phyloP scores from a whole-genome alignment of 2,888 invertebrate species.

The Drosophila formosana region DNA sequence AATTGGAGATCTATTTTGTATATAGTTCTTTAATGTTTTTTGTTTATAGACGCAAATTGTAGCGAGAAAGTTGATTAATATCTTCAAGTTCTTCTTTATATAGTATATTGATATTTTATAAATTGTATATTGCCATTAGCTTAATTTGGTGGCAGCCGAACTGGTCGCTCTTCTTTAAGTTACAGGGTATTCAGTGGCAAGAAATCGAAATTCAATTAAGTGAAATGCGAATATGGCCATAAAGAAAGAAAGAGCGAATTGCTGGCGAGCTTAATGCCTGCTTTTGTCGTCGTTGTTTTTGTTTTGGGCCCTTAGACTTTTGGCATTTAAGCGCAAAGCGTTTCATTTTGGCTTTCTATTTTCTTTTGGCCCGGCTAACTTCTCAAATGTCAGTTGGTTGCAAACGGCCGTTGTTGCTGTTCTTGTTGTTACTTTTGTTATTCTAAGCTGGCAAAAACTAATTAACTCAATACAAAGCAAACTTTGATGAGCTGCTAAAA shows the following conservation, averaged over 20 bases:
- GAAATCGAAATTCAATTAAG: slow-evolving; percentile 42
- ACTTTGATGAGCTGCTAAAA: slow-evolving; percentile 32
- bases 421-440: slow-evolving; percentile 4
- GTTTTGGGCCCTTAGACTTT: slow-evolving; percentile 33
- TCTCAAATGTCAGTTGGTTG: slow-evolving; percentile 67
- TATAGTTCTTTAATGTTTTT: too few species aligned
- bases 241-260: slow-evolving; percentile 16
- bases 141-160: too few species aligned
- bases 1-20: too few species aligned
- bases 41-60: too few species aligned
- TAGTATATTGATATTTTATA: too few species aligned
- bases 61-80: too few species aligned
- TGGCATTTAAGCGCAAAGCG: slow-evolving; percentile 35
- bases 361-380: slow-evolving; percentile 42
- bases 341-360: slow-evolving; percentile 48
- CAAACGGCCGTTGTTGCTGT: slow-evolving; percentile 22
- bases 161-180: too few species aligned
- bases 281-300: not conserved
- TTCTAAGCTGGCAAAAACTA: slow-evolving; percentile 40
- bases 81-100: too few species aligned
- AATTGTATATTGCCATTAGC: too few species aligned
- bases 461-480: slow-evolving; percentile 50
- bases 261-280: slow-evolving; percentile 28
- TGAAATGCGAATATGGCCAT: slow-evolving; percentile 41
- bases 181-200: not conserved